Conservation (phyloP, 64 coral and sea anemone species). For the Pocillopora damicornis region DNA sequence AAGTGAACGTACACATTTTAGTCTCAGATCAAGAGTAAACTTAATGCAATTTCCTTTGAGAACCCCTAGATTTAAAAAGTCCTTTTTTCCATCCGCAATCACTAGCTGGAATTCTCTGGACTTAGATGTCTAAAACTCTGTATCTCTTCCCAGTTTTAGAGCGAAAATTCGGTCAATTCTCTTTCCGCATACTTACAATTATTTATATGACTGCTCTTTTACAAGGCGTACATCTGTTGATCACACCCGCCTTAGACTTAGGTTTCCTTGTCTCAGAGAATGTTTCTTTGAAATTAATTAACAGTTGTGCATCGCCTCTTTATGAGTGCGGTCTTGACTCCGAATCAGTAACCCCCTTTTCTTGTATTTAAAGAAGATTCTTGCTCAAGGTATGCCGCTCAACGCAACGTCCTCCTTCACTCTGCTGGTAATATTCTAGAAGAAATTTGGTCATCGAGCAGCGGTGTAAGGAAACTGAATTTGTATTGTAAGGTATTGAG, state of each 20-base stretch:
- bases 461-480: neutral
- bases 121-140: neutral
- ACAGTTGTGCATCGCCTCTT: slow-evolving; percentile 11
- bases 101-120: slow-evolving; percentile 10
- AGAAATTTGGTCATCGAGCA: neutral
- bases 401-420: too few species aligned
- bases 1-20: neutral
- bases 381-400: too few species aligned
- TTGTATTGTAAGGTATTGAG: neutral
- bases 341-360: neutral
- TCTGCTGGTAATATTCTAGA: neutral
- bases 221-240: neutral
- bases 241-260: neutral
- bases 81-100: slow-evolving; percentile 14
- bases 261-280: neutral
- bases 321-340: slow-evolving; percentile 10
- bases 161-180: neutral
- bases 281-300: slow-evolving; percentile 13
- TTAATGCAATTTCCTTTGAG: neutral
- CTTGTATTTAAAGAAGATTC: neutral
- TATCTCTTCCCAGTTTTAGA: slow-evolving; percentile 5
- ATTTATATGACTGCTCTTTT: neutral
- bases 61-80: neutral
- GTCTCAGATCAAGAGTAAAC: slow-evolving; percentile 11
- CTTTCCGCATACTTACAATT: neutral